Evolutionary conservation across 2,888 invertebrate genomes (phyloP), one percentile per base, ranked within the genome.

Genomic region (Chrysodeixis includens): DNA sequence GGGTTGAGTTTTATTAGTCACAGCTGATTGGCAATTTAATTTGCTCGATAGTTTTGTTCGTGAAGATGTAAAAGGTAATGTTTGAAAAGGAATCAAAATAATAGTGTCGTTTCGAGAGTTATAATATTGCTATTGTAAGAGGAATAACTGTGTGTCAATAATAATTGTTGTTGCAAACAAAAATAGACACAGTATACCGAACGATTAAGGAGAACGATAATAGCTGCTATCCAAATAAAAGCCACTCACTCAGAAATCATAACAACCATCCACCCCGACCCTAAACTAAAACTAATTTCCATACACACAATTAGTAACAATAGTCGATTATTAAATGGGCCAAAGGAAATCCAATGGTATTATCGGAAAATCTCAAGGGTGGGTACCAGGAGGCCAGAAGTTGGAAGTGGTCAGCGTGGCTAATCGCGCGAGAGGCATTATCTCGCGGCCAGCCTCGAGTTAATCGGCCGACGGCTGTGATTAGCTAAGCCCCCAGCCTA

Each of bases 351-450:
- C 84, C 85, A 56, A 65, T 75, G 74, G 85, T 78, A 86, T 87
- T 87, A 87, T 86, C 86, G 83, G 83, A 74, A 83, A 83, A 84
- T 86, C 87, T 87, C 87, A 85, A 85, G 87, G 87, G 87, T 83
- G 72, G 79, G 76, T 85, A 91, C 89, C 88, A 90, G 90, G 88
- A 85, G 81, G 81, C 74, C 88, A 90, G 89, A 84, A 89, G 87
- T 78, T 83, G 83, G 88, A 86, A 86, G 92, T 87, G 93, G 93
- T 93, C 93, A 93, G 91, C 86, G 86, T 83, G 90, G 82, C 91
- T 93, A 94, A 93, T 94, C 93, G 94, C 89, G 91, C 93, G 93
- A 88, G 89, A 90, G 90, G 91, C 89, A 92, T 94, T 94, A 93
- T 93, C 94, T 92, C 89, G 86, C 86, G 89, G 83, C 86, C 89